Evolutionary conservation across 2,888 invertebrate species (phyloP), one percentile per base, ranked within the genome.

Genomic region (Thera britannica): DNA sequence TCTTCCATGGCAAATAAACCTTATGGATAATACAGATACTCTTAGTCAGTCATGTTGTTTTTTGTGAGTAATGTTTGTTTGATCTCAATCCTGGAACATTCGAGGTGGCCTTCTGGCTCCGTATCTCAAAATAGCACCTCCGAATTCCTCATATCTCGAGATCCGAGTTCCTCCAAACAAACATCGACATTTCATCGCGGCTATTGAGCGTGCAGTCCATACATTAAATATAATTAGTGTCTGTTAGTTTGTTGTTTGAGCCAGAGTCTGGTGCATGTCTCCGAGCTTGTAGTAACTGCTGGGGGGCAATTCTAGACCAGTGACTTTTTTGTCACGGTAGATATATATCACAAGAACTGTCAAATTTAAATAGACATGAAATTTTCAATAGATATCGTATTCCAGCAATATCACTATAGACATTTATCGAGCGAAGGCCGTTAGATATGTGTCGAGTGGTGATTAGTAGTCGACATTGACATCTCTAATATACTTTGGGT

Each of bases 221-320:
- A 68, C 71, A 72, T 75, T 71, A 67, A 69, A 69, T 83, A 81
- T 82, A 84, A 84, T 86, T 83, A 84, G 80, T 82, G 85, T 77
- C 83, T 73, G 80, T 76, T 76, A 87, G 84, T 88, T 87, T 86
- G 84, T 86, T 85, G 81, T 81, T 77, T 74, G 75, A 76, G 77
- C 78, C 81, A 74, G 78, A 80, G 79, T 81, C 87, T 87, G 88
- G 76, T 75, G 77, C 83, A 80, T 86, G 86, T 86, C 85, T 82
- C 79, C 78, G 76, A 66, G 56, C 54, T 67, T 70, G 70, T 72
- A 74, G 74, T 75, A 75, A 75, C 72, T 70, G 66, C 8, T n/a
- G n/a, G n/a, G n/a, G n/a, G n/a, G n/a, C n/a, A n/a, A n/a, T n/a
- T n/a, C n/a, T n/a, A n/a, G n/a, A n/a, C n/a, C n/a, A n/a, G n/a